phyloP scores from a whole-genome alignment of 2,113 vertebrate genomes.

The Tiliqua scincoides region DNA sequence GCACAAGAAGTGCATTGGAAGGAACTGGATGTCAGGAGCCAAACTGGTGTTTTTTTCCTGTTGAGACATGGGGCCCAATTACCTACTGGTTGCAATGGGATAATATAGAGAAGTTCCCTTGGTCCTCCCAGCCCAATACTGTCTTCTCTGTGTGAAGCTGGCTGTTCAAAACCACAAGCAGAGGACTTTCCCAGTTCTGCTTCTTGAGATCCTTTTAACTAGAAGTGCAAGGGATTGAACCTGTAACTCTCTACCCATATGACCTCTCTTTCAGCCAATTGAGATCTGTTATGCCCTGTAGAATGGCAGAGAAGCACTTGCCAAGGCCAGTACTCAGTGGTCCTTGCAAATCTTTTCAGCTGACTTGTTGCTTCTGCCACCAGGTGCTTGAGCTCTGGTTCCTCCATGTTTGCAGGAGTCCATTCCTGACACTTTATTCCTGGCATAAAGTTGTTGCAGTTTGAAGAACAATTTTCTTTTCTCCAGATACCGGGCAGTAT shows the following conservation, averaged over 20 bases:
- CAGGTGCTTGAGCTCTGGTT: not conserved
- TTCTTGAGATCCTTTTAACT: not conserved
- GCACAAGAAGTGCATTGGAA: too few species aligned
- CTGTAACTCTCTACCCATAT: too few species aligned
- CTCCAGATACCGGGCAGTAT: conserved; percentile 82
- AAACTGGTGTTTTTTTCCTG: too few species aligned
- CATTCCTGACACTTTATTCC: not conserved
- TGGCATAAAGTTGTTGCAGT: too few species aligned
- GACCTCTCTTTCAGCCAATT: not conserved
- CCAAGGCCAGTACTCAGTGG: not conserved
- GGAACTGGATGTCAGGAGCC: too few species aligned
- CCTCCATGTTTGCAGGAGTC: not conserved
- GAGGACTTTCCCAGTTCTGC: too few species aligned
- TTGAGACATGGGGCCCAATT: too few species aligned
- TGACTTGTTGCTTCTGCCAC: not conserved
- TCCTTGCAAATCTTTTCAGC: not conserved
- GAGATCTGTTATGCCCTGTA: not conserved
- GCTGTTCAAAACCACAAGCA: not conserved
- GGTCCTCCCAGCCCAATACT: too few species aligned
- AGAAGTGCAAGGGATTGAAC: too few species aligned
- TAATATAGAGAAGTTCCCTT: too few species aligned
- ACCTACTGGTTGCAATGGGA: too few species aligned
- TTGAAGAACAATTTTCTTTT: not conserved
- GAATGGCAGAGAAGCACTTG: not conserved
- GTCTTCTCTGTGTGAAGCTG: too few species aligned